These are phyloP conservation scores for Coenonympha glycerion DNA, from an alignment of 2,888 invertebrate genomes.

Conservation along the genomic window DNA sequence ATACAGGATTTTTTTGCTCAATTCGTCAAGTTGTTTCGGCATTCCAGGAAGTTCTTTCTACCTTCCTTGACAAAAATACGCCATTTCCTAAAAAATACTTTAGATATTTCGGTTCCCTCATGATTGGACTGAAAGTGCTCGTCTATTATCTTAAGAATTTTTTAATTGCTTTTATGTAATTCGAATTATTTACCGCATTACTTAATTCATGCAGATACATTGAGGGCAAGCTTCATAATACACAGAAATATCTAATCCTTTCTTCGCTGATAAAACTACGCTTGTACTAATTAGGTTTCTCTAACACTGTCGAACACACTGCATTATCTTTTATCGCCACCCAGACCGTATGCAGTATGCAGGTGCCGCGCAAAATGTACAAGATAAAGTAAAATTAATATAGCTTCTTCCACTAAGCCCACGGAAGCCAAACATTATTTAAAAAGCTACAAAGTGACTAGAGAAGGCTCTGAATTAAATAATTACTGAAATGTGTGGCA, in stretches of 20 bases:
- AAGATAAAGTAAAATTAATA: slow-evolving; percentile 6
- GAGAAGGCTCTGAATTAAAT: too few species aligned
- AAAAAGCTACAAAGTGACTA: background rate
- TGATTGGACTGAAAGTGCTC: too few species aligned
- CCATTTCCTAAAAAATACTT: background rate
- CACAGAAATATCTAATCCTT: too few species aligned
- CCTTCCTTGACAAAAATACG: background rate
- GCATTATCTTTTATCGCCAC: slow-evolving; percentile 5
- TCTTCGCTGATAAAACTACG: background rate
- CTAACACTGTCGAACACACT: background rate
- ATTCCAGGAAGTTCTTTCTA: too few species aligned
- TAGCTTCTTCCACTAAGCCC: background rate
- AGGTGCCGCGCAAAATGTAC: slow-evolving; percentile 4
- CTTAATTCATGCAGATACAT: too few species aligned
- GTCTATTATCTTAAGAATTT: too few species aligned
- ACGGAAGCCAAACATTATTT: background rate
- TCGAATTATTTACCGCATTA: too few species aligned
- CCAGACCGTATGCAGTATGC: background rate
- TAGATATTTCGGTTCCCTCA: too few species aligned
- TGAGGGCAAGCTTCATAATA: too few species aligned
- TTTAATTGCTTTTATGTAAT: too few species aligned
- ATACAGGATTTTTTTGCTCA: background rate
- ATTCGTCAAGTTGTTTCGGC: background rate
- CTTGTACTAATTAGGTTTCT: background rate
- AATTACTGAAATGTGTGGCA: too few species aligned